Base-by-base conservation (phyloP, 2,113 vertebrate genomes). In the Globicephala melas region DNA sequence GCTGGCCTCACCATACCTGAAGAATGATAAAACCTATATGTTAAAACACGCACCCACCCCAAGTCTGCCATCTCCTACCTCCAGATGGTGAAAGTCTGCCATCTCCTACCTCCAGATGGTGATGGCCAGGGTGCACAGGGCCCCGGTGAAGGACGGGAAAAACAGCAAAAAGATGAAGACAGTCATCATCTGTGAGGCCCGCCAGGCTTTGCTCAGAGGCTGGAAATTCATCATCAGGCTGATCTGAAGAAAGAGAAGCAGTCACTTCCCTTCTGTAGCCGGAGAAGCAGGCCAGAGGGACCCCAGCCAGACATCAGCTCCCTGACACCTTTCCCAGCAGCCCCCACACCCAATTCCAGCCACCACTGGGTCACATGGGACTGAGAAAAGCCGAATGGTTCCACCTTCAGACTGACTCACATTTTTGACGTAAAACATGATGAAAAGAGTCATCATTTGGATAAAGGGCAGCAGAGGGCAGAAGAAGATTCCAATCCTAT, bases 401-500 rank as follows among this genome's bases (percentile, higher is more conserved):
- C 41, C 47, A 25, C 68, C 26, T 15, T 68, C 8, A 10, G 73
- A 28, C 55, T 9, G 82, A 70, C 95, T 98, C 99, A 99, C 99
- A 98, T 99, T 99, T 98, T 99, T 99, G 84, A 99, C 89, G 88
- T 99, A 99, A 98, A 99, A 99, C 95, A 99, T 97, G 96, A 99
- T 98, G 95, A 99, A 99, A 83, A 99, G 98, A 63, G 99, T 98
- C 53, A 99, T 96, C 55, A 99, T 99, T 98, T 99, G 99, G 88
- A 99, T 99, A 94, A 98, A 98, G 33, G 99, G 99, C 88, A 99
- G 98, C 89, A 99, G 98, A 79, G 99, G 99, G 79, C 99, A 99
- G 97, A 99, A 99, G 98, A 99, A 99, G 94, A 99, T 99, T 77
- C 99, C 99, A 25, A 99, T 99, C 99, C 99, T 99, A 76, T 0